A percentile compares a stretch with the other conserved stretches of the same genome.
Evolutionary conservation across 37 sponge, comb jelly and placozoan genomes (phyloP).

Genomic region (Theonella swinhoei): DNA sequence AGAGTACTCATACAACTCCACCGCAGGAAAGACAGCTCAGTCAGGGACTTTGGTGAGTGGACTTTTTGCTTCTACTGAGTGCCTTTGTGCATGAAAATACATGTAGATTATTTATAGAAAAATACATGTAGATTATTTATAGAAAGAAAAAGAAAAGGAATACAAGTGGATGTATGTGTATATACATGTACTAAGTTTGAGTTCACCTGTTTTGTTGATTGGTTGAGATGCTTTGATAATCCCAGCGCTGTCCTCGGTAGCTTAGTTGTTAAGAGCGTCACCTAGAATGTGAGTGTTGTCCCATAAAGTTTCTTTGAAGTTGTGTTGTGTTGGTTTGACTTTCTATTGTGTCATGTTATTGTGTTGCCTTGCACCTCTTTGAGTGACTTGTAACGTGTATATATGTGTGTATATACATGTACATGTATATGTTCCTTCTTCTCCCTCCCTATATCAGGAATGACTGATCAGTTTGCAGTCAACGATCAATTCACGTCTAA

Average conservation of each 20-base stretch:
- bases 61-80: neutral
- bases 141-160: neutral
- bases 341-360: too few relatives aligned
- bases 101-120: neutral
- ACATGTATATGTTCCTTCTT: neutral
- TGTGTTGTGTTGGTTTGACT: too few relatives aligned
- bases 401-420: too few relatives aligned
- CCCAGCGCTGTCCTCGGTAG: too few relatives aligned
- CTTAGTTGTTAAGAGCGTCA: too few relatives aligned
- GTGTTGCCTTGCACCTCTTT: too few relatives aligned
- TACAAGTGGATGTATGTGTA: neutral
- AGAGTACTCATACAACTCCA: slow-evolving; percentile 72
- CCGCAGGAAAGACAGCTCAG: slow-evolving; percentile 24
- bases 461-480: slow-evolving; percentile 84
- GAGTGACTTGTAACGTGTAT: too few relatives aligned
- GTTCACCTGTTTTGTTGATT: too few relatives aligned
- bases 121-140: neutral
- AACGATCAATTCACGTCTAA: slow-evolving; percentile 98
- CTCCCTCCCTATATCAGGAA: too few relatives aligned
- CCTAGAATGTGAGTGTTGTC: too few relatives aligned
- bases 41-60: slow-evolving; percentile 64
- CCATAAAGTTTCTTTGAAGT: too few relatives aligned
- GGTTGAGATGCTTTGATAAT: too few relatives aligned
- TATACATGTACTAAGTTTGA: neutral
- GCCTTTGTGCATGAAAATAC: neutral